Evolutionary conservation across 2,113 vertebrate species (phyloP), one percentile per base, ranked within the genome.

Genomic region (Meleagris gallopavo): DNA sequence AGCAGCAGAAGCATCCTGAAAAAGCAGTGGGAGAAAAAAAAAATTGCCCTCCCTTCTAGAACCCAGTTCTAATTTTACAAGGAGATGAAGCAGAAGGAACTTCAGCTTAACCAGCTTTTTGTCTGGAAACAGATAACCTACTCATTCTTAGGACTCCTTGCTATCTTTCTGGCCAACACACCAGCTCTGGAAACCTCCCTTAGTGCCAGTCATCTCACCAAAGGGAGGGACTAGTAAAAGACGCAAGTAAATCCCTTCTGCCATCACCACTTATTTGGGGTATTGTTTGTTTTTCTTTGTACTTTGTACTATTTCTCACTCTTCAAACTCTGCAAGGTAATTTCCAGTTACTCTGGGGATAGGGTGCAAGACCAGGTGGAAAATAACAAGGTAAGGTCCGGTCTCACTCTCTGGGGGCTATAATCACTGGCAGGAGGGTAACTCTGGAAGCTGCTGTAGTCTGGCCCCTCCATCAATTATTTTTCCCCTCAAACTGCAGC

Each of bases 21-120:
- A 79, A 58, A 94, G 89, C 86, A 95, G 81, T 72, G 85, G 69
- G 34, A 94, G 62, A 94, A 92, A 89, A 8, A 15, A 95, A 52
- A 88, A 87, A 67, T 71, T n/a, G 69, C 70, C 60, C 83, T 94
- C 76, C 78, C 70, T 43, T 58, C 25, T 57, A 94, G 38, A 52
- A 60, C 57, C 41, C 69, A 69, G 50, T 70, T 88, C 83, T 91
- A 88, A 82, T 52, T 84, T 89, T 72, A 80, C 45, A 65, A 62
- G 40, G 67, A 66, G 43, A 81, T 43, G n/a, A 66, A 94, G n/a
- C 45, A 62, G 5, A 9, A 95, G 36, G 57, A 92, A 82, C 76
- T 95, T 80, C 55, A 89, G 30, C 54, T 93, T 89, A 92, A 93
- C 29, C 34, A 64, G 46, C 46, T 69, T 76, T 91, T 83, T 86